Base-by-base conservation (phyloP, 2,113 vertebrate species). In the Pseudonaja textilis region DNA sequence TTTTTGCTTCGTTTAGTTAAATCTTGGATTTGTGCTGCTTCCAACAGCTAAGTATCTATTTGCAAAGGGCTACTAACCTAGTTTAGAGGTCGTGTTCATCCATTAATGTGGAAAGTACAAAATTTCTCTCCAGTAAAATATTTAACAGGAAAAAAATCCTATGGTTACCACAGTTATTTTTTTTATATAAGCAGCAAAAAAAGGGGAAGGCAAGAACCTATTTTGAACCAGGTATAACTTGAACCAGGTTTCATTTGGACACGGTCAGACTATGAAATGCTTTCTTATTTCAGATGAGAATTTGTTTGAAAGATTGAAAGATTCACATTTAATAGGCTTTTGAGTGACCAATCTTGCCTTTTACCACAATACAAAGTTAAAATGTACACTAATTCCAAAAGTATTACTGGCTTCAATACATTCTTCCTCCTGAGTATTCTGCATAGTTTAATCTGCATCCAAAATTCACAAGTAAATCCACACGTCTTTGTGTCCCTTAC, bases 341-440 rank as follows among this genome's bases (percentile, higher is more conserved):
- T 92, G n/a, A 81, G 39, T 81, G 34, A 81, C n/a, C 69, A 20
- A 8, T 39, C 16, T 81, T 81, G 39, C 69, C 89, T 29, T 34
- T 42, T 94, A 22, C 59, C 22, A 26, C 5, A 69, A 55, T 91
- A 47, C 34, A 9, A 42, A 96, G 91, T 91, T 85, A 93, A 56
- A 85, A 93, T 23, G 54, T 22, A 90, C 90, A 3, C 59, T 89
- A 95, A 92, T 56, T 93, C 88, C 95, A 92, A 93, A 91, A 88
- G 94, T 93, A 94, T 94, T 91, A 89, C 64, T 26, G 87, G 89
- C 95, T 74, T 94, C 9, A 87, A 39, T 52, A 64, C 56, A 26
- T 89, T 94, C 39, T 89, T 91, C 14, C 81, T 87, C 69, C 81
- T 94, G 56, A 42, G 25, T 89, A 55, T 96, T 94, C 1, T 0